phyloP scores from a whole-genome alignment of 2,888 invertebrate genomes.

The Cheilosia vernalis region DNA sequence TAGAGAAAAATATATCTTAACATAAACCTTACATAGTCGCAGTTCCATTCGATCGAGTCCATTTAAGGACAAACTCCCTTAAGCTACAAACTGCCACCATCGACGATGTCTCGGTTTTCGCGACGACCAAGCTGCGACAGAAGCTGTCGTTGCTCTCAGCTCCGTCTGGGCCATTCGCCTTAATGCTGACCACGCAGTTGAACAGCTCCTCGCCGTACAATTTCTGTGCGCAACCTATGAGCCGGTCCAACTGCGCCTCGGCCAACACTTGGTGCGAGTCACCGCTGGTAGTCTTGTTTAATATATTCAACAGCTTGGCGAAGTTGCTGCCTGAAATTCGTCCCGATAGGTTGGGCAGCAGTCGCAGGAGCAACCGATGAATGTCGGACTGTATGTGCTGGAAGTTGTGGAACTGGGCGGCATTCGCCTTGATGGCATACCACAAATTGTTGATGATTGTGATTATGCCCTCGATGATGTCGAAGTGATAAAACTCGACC shows the following conservation, averaged over 20 bases:
- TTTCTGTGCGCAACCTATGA: constrained; percentile 80
- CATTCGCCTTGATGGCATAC: constrained; percentile 80
- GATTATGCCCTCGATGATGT: constrained; percentile 82
- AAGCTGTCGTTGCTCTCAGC: constrained; percentile 77
- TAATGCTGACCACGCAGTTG: constrained; percentile 78
- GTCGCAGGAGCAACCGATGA: constrained; percentile 78
- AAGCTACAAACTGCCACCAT: constrained; percentile 68
- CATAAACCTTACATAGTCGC: background rate
- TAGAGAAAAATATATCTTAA: no score
- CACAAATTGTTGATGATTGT: constrained; percentile 82
- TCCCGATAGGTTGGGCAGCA: constrained; percentile 80
- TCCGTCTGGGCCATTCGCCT: constrained; percentile 78
- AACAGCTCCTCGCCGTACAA: constrained; percentile 78
- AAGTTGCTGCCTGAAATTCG: constrained; percentile 79
- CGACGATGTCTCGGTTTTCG: constrained; percentile 52
- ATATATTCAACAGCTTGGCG: constrained; percentile 80
- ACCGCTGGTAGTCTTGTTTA: constrained; percentile 79
- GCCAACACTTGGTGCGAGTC: constrained; percentile 76
- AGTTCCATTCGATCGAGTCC: constrained; percentile 47
- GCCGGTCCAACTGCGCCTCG: constrained; percentile 76
- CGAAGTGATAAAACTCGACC: constrained; percentile 82
- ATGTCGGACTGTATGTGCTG: constrained; percentile 78
- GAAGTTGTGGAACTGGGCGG: constrained; percentile 78
- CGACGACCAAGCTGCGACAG: constrained; percentile 76
- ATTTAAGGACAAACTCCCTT: constrained; percentile 76